These are phyloP conservation scores for Zoanthus solanderi DNA, from an alignment of 92 coral and sea anemone species.

Conservation along the genomic window DNA sequence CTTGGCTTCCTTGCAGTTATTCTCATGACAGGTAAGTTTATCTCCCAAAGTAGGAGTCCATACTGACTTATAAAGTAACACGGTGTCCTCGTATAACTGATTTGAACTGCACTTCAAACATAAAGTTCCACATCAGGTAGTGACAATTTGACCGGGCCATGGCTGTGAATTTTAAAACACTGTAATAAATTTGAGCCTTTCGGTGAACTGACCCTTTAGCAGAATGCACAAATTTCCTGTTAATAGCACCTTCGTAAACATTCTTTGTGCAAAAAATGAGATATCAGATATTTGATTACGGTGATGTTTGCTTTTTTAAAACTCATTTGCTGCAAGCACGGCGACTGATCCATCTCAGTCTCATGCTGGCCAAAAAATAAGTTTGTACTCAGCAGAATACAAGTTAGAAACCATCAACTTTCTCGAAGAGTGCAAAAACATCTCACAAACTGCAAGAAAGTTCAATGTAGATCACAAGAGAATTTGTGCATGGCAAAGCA, in stretches of 20 bases:
- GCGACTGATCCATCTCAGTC: not conserved
- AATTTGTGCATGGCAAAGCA: not conserved
- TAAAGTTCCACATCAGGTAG: constrained; percentile 53
- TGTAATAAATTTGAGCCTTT: constrained; percentile 16
- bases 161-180: not conserved
- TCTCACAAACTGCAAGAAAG: not conserved
- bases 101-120: constrained; percentile 66
- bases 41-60: constrained; percentile 51
- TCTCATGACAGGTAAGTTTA: constrained; percentile 27
- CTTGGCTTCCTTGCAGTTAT: constrained; percentile 56
- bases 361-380: constrained; percentile 43
- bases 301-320: not conserved
- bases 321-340: not conserved
- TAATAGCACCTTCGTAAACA: not conserved
- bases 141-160: constrained; percentile 57
- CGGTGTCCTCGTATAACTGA: too few species aligned
- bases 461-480: constrained; percentile 16
- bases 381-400: constrained; percentile 31
- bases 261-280: not conserved
- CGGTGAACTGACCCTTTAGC: not conserved
- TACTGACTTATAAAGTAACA: too few species aligned
- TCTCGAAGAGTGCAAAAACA: not conserved
- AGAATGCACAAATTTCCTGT: not conserved
- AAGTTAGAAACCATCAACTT: constrained; percentile 2
- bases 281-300: not conserved